Base-by-base conservation (phyloP, 2,888 invertebrate genomes). In the Conops quadrifasciatus region DNA sequence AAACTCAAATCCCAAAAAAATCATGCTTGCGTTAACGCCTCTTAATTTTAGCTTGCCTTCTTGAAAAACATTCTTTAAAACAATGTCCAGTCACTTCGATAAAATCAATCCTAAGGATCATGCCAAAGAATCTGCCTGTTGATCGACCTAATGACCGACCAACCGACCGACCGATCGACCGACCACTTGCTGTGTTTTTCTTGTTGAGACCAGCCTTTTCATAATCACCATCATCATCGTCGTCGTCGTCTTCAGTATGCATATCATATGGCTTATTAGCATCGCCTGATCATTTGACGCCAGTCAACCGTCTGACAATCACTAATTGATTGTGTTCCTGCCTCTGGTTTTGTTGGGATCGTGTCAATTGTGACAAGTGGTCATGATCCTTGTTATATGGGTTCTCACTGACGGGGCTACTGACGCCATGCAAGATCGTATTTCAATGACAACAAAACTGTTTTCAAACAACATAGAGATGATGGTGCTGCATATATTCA, bases 151-250 rank as follows among this genome's bases (percentile, higher is more conserved):
- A 7, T 36, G 9, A 36, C 4, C 11, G 24, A 28, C 63, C n/a
- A n/a, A n/a, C n/a, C n/a, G n/a, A n/a, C n/a, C n/a, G 30, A 2
- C 28, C 19, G 19, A 19, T 36, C n/a, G 21, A 47, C 11, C 30
- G 72, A 65, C 69, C 72, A 64, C 71, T 74, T 66, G 74, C 74
- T 74, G 74, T 21, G 72, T 68, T 73, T 60, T 72, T 60, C 59
- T 51, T 65, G 70, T 64, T 47, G 59, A 43, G 24, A 28, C 43
- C 49, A 26, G 53, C 21, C 36, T 36, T 36, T 36, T 36, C 4
- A 36, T 36, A 36, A 36, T 36, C 36, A n/a, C 43, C 59, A 53
- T 43, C 62, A 30, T n/a, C 15, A 11, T 51, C n/a, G 59, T 13
- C 51, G 28, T 49, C 24, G 21, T 49, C 43, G 16, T 43, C 30